Conservation (phyloP, 2,113 vertebrate genomes). For the Cervus canadensis region DNA sequence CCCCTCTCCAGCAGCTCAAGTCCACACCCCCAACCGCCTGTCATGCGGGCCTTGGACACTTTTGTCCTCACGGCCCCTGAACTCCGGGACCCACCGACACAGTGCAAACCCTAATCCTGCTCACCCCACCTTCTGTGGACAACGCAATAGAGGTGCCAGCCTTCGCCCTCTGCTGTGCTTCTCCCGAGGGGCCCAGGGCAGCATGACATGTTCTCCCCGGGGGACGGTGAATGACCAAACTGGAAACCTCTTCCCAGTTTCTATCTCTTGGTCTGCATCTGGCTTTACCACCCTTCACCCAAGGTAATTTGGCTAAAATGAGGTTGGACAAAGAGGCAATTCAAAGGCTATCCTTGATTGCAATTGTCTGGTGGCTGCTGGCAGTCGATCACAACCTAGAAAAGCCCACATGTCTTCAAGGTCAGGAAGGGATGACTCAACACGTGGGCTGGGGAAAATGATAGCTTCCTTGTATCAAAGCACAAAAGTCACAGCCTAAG, state of each 20-base stretch:
- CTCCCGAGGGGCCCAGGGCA: background rate
- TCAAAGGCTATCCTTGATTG: background rate
- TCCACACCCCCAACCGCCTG: background rate
- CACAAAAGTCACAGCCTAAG: background rate
- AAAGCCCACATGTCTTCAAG: background rate
- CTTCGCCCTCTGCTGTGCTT: background rate
- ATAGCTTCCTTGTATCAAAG: slow-evolving; percentile 24
- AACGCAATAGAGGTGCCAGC: background rate
- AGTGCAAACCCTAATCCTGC: background rate
- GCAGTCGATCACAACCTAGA: background rate
- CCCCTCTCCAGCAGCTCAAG: background rate
- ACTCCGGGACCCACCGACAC: background rate
- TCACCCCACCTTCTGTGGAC: background rate
- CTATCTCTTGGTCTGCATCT: background rate
- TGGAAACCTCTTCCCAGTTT: background rate
- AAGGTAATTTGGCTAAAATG: background rate
- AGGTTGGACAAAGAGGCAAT: background rate
- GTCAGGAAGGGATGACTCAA: slow-evolving; percentile 4
- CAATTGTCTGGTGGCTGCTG: background rate
- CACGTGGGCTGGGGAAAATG: background rate
- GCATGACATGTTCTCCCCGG: background rate
- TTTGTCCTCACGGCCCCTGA: no score
- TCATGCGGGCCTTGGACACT: no score
- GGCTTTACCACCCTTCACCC: background rate
- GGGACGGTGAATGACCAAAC: background rate